Evolutionary conservation across 1,140 invertebrate genomes (phyloP).

Genomic region (Asobara japonica): DNA sequence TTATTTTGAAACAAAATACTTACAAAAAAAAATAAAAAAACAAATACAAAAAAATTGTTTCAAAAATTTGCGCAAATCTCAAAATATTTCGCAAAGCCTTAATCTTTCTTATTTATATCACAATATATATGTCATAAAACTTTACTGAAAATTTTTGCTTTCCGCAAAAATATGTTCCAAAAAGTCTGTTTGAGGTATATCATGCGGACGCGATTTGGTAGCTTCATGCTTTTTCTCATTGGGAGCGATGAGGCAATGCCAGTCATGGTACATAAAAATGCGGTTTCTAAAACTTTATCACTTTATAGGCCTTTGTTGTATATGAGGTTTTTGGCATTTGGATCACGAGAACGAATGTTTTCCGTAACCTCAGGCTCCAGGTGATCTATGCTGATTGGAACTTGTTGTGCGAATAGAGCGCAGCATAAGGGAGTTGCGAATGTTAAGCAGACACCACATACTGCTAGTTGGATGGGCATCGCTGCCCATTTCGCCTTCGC

Average conservation of each 20-base stretch:
- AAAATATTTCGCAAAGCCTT: no score
- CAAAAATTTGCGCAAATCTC: no score
- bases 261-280: not conserved
- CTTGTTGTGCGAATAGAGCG: conserved; percentile 82
- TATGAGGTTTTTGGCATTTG: conserved; percentile 65
- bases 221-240: no score
- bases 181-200: no score
- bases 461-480: conserved; percentile 72
- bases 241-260: conserved; percentile 3
- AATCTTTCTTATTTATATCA: no score
- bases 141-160: no score
- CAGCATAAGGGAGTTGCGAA: conserved; percentile 88
- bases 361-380: conserved; percentile 71
- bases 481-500: conserved; percentile 69
- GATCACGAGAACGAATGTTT: conserved; percentile 60
- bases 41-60: no score
- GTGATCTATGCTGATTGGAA: conserved; percentile 67
- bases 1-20: no score
- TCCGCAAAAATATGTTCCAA: no score
- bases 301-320: conserved; percentile 73
- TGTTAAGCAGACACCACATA: conserved; percentile 79
- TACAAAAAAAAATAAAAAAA: no score
- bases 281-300: not conserved
- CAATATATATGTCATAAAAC: no score
- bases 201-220: no score